phyloP scores from a whole-genome alignment of 2,888 invertebrate species.

The Electrophaes corylata region DNA sequence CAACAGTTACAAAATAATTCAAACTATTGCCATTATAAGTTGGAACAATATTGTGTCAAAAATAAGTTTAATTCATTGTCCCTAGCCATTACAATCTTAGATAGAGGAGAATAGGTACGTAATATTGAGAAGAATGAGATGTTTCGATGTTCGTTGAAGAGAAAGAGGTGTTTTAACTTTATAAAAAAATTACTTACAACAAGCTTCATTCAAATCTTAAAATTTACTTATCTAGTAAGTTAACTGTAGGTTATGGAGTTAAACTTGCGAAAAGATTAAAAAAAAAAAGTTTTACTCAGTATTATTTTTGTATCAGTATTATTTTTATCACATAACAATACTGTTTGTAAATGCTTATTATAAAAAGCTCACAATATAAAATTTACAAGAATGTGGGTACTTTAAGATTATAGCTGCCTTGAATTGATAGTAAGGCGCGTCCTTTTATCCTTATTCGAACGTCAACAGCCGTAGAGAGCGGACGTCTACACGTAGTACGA shows the following conservation, averaged over 20 bases:
- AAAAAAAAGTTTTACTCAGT: slow-evolving; percentile 42
- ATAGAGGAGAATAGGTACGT: slow-evolving; percentile 32
- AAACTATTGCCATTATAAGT: slow-evolving; percentile 11
- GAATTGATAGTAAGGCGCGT: slow-evolving; percentile 43
- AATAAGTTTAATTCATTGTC: slow-evolving; percentile 32
- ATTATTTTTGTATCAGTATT: slow-evolving; percentile 28
- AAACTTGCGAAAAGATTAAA: slow-evolving; percentile 34
- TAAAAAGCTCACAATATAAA: slow-evolving; percentile 77
- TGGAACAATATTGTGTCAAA: slow-evolving; percentile 23
- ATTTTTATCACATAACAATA: slow-evolving; percentile 56
- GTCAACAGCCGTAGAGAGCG: slow-evolving; percentile 57
- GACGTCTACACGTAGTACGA: slow-evolving; percentile 53
- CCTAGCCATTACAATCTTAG: slow-evolving; percentile 35
- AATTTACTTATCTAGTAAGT: slow-evolving; percentile 51
- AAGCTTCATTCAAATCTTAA: slow-evolving; percentile 58
- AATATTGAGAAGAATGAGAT: slow-evolving; percentile 31
- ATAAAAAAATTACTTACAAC: slow-evolving; percentile 68
- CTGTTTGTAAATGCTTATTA: slow-evolving; percentile 60
- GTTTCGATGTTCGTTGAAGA: slow-evolving; percentile 37
- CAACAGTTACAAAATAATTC: slow-evolving; percentile 24
- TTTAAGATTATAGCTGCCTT: slow-evolving; percentile 56
- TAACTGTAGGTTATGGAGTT: slow-evolving; percentile 44
- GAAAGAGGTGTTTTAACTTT: slow-evolving; percentile 43
- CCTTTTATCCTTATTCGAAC: slow-evolving; percentile 54
- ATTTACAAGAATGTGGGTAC: slow-evolving; percentile 56